phyloP scores from a whole-genome alignment of 2,888 invertebrate species.

The Agonopterix subpropinquella region DNA sequence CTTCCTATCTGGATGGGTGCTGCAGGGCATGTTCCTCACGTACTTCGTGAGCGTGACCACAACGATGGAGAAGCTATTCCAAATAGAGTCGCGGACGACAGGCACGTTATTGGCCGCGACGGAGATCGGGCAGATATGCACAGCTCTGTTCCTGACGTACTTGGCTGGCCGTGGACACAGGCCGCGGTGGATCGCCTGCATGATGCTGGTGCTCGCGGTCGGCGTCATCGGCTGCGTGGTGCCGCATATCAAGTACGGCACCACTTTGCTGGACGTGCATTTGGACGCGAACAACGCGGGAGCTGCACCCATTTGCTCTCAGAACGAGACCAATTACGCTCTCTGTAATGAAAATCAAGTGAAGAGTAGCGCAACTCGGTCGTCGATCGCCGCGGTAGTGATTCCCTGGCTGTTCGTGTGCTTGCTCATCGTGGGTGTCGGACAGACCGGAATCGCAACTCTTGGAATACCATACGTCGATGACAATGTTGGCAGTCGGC shows the following conservation, averaged over 20 bases:
- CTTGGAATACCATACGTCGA: slow-evolving; percentile 96
- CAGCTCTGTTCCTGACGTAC: slow-evolving; percentile 90
- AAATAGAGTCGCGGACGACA: slow-evolving; percentile 93
- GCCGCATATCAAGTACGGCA: slow-evolving; percentile 91
- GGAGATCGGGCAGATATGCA: slow-evolving; percentile 95
- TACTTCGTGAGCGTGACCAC: slow-evolving; percentile 96
- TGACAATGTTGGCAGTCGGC: slow-evolving; percentile 93
- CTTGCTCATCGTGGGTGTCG: slow-evolving; percentile 91
- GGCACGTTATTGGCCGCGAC: slow-evolving; percentile 93
- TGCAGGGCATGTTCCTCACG: slow-evolving; percentile 94
- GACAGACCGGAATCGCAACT: slow-evolving; percentile 94
- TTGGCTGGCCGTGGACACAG: slow-evolving; percentile 94
- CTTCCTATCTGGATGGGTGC: slow-evolving; percentile 91
- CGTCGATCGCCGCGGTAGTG: slow-evolving; percentile 86
- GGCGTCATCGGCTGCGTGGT: slow-evolving; percentile 91
- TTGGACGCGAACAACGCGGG: slow-evolving; percentile 48
- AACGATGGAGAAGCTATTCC: slow-evolving; percentile 93
- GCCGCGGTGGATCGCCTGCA: slow-evolving; percentile 95
- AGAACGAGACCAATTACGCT: slow-evolving; percentile 31
- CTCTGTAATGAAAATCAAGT: slow-evolving; percentile 78
- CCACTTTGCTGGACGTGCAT: slow-evolving; percentile 77
- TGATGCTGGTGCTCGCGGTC: slow-evolving; percentile 91
- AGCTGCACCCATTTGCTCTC: slow-evolving; percentile 49
- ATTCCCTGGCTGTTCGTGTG: slow-evolving; percentile 92
- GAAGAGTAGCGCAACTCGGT: slow-evolving; percentile 80